phyloP scores from a whole-genome alignment of 2,888 invertebrate genomes.

The Plagodis dolabraria region DNA sequence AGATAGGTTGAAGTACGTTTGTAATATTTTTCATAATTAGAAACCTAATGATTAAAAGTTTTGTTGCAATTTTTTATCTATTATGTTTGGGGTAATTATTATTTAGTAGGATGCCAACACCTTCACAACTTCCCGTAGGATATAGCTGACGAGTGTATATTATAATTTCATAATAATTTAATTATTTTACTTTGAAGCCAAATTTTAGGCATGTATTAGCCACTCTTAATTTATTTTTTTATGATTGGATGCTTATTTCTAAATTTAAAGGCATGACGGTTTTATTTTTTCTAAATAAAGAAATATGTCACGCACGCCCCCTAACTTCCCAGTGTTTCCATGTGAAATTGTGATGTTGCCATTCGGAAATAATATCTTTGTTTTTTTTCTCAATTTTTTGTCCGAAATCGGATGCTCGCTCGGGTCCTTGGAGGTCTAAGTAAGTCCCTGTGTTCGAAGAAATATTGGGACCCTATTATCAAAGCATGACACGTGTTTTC shows the following conservation, averaged over 20 bases:
- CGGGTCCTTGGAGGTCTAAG: conserved; percentile 82
- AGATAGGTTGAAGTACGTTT: too few species aligned
- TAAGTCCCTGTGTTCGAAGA: conserved; percentile 61
- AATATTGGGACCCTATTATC: conserved; percentile 8
- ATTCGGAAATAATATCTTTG: conserved; percentile 75
- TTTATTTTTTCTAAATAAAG: conserved; percentile 26
- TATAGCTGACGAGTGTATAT: conserved; percentile 28
- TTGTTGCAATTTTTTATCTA: background rate
- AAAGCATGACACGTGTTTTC: conserved; percentile 23
- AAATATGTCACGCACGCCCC: conserved; percentile 36
- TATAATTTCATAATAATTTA: conserved; percentile 25
- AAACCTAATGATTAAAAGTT: too few species aligned
- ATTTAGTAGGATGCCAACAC: conserved; percentile 36
- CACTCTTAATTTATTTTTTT: conserved; percentile 24
- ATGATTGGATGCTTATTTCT: conserved; percentile 34
- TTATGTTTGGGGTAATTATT: background rate
- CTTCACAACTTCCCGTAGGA: conserved; percentile 27
- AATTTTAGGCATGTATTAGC: conserved; percentile 38
- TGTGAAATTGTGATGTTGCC: conserved; percentile 39
- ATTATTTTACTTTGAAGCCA: conserved; percentile 29
- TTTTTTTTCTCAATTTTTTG: conserved; percentile 75
- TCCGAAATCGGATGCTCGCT: conserved; percentile 81
- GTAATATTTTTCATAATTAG: too few species aligned
- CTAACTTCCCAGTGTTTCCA: conserved; percentile 34
- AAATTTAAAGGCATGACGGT: conserved; percentile 37